Base-by-base conservation (phyloP, 2,113 vertebrate species). In the Mystacornis crossleyi region DNA sequence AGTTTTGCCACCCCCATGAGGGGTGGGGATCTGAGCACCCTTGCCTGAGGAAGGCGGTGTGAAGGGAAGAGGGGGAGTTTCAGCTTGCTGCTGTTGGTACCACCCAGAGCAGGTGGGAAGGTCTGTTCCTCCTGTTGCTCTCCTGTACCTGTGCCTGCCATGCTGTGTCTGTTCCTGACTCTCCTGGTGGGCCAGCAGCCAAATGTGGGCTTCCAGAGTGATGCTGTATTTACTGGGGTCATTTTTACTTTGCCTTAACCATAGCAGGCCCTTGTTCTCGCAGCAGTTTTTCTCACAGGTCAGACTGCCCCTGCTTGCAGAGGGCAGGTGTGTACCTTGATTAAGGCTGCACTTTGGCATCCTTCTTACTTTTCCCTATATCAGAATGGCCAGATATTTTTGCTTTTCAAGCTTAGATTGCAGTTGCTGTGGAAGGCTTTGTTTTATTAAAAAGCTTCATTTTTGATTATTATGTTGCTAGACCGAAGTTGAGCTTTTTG, bases 321-420 rank as follows among this genome's bases (percentile, higher is more conserved):
- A 60, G 28, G 17, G 7, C 40, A 69, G n/a, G 14, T 51, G 36
- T 24, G 9, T n/a, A 45, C n/a, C 28, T 74, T 48, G 45, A 60
- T 31, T 16, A 34, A 36, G 23, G 42, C 29, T 66, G 25, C 13
- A 29, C n/a, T 28, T 45, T 69, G 28, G 24, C 21, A n/a, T 48
- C 74, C 33, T 67, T 42, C 71, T 90, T 86, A 51, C 29, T 70
- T 89, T 77, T 66, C 18, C 31, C n/a, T 61, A 1, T 62, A 65
- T 74, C 58, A 83, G 82, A 73, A 77, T 57, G 65, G 54, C 57
- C 48, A 13, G 28, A 36, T 33, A 38, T 4, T 12, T 55, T 11
- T 65, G 73, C 45, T 95, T 84, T 92, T 89, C 75, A 94, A 58
- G 93, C n/a, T 40, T 48, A 66, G n/a, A 24, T 67, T 95, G 72